These are phyloP conservation scores for Catharus ustulatus DNA, from an alignment of 2,797 vertebrate genomes.

Conservation along the genomic window DNA sequence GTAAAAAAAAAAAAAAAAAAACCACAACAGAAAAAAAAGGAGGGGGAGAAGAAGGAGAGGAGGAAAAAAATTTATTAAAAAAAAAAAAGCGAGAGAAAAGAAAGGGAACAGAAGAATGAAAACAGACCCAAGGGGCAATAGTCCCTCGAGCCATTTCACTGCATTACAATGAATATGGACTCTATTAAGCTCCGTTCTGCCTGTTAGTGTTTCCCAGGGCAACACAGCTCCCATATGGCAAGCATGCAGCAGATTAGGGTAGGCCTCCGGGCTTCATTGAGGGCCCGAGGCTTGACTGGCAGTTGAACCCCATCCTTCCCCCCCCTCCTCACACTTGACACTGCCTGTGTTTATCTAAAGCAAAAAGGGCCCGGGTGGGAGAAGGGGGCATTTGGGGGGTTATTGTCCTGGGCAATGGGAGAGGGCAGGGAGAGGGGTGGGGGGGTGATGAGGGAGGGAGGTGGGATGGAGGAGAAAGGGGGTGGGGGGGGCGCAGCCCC, in stretches of 20 bases:
- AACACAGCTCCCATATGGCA: constrained; percentile 96
- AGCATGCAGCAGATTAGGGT: constrained; percentile 93
- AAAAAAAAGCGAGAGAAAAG: constrained; percentile 66
- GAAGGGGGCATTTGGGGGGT: constrained; percentile 67
- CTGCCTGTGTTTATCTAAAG: constrained; percentile 99
- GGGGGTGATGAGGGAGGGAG: constrained; percentile 20
- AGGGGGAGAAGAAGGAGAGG: constrained; percentile 50
- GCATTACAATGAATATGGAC: constrained; percentile 99
- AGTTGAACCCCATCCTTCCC: constrained; percentile 90
- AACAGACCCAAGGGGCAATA: constrained; percentile 87
- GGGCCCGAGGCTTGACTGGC: constrained; percentile 83
- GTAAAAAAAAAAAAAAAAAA: no score
- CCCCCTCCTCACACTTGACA: constrained; percentile 97
- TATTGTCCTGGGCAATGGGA: constrained; percentile 79
- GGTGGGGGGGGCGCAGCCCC: constrained; percentile 57
- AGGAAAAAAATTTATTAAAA: constrained; percentile 56
- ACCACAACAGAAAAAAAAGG: background rate
- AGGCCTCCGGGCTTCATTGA: constrained; percentile 81
- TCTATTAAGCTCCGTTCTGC: constrained; percentile 99
- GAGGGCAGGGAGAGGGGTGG: constrained; percentile 47
- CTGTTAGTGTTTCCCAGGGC: constrained; percentile 98
- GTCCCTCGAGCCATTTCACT: constrained; percentile 89
- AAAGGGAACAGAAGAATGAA: constrained; percentile 81
- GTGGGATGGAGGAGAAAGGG: constrained; percentile 15
- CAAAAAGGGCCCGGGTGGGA: constrained; percentile 76